These are phyloP conservation scores for Struthidea cinerea DNA, from an alignment of 2,113 vertebrate species.

Conservation along the genomic window DNA sequence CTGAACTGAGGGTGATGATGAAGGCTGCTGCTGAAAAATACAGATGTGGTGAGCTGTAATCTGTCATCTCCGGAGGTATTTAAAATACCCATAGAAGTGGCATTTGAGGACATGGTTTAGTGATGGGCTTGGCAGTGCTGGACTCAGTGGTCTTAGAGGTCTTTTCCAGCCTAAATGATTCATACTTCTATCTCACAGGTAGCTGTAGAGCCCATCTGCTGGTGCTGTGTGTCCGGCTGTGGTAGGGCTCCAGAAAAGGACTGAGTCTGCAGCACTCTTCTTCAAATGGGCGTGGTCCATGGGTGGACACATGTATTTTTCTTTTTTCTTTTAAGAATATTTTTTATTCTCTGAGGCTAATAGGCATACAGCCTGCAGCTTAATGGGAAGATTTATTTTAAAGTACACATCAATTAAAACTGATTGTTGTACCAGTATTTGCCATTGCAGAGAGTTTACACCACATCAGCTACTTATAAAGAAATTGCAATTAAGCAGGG, in stretches of 20 bases:
- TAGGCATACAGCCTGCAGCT: neutral
- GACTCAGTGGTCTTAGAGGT: neutral
- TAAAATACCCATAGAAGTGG: neutral
- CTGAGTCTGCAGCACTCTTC: neutral
- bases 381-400: neutral
- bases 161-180: neutral
- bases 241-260: neutral
- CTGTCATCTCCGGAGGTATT: neutral
- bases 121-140: neutral
- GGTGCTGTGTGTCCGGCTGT: neutral
- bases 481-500: neutral
- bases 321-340: neutral
- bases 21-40: neutral
- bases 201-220: neutral
- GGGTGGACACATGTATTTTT: rapidly evolving
- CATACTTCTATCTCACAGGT: neutral
- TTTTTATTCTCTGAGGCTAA: neutral
- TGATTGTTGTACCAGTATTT: neutral
- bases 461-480: neutral
- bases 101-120: neutral
- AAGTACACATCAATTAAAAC: neutral
- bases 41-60: neutral
- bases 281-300: neutral
- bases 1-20: too few relatives aligned
- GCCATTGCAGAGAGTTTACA: neutral